Evolutionary conservation across 2,888 invertebrate genomes (phyloP), one percentile per base, ranked within the genome.

Genomic region (Cantharis rustica): DNA sequence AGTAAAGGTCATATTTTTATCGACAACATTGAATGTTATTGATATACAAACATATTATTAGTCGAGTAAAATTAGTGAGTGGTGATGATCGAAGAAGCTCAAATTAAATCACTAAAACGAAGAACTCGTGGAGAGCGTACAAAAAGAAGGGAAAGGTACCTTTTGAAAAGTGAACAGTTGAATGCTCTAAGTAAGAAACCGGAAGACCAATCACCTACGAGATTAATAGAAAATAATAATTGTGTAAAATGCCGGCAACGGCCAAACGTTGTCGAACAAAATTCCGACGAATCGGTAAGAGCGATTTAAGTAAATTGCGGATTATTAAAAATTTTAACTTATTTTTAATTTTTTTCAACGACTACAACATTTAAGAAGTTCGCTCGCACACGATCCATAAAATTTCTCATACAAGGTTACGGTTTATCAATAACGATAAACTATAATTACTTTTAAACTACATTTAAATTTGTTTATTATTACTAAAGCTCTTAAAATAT

Each of bases 71-170:
- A 66, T 66, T 66, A 79, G 81, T 66, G 17, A 20, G 64, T 66
- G 64, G 64, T 66, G 71, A 86, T 86, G 85, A 84, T 85, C 73
- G 85, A 85, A 81, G 85, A 85, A 76, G 80, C 81, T 70, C 81
- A 81, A 71, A 82, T 79, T n/a, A 81, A 81, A 74, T 82, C 81
- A 47, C 79, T 83, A 20, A 86, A 82, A 76, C 81, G 86, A 73
- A 83, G 85, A 81, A 86, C 86, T 62, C 85, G 87, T 64, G 81
- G 84, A 74, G 86, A 87, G 80, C 82, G 87, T 69, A 87, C 84
- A 15, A 86, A 85, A 81, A 81, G 86, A 76, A 83, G 87, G 68
- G 85, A 86, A 80, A 79, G 86, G 73, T 86, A 86, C 81, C 81
- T 86, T 75, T 79, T 84, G 64, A 72, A 72, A 16, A 73, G 70